A percentile compares a stretch with the other conserved stretches of the same genome.
Evolutionary conservation across 1,140 invertebrate genomes (phyloP).

Genomic region (Bacillus rossius): DNA sequence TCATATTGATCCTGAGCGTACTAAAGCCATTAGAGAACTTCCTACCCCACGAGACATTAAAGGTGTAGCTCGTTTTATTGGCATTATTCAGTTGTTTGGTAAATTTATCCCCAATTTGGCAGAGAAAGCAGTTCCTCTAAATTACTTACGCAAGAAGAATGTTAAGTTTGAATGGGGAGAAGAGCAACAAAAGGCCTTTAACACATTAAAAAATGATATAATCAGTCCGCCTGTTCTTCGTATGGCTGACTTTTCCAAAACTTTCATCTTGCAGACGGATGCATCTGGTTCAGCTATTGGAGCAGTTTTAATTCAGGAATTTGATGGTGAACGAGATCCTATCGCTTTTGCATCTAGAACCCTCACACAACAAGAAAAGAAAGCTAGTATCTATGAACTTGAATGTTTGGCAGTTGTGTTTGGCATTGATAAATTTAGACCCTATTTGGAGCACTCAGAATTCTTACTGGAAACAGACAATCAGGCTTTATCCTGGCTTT

Average conservation of each 20-base stretch:
- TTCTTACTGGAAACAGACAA: background rate
- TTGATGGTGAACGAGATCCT: conserved; percentile 22
- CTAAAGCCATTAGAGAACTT: too few relatives aligned
- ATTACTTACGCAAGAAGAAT: conserved; percentile 21
- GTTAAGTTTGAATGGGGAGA: conserved; percentile 29
- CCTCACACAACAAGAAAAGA: conserved; percentile 35
- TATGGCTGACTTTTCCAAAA: conserved; percentile 32
- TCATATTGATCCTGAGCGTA: too few relatives aligned
- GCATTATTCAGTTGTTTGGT: too few relatives aligned
- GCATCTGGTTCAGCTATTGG: conserved; percentile 33
- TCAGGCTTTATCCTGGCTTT: background rate
- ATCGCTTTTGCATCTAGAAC: conserved; percentile 35
- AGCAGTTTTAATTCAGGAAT: conserved; percentile 31
- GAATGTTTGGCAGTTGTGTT: conserved; percentile 42
- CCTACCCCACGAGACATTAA: too few relatives aligned
- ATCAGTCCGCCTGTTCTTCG: conserved; percentile 32
- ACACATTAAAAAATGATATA: conserved; percentile 27
- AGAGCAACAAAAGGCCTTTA: conserved; percentile 31
- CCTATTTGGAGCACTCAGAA: conserved; percentile 34
- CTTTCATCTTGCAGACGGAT: conserved; percentile 36
- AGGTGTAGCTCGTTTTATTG: too few relatives aligned
- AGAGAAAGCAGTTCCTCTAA: conserved; percentile 27
- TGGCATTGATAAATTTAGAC: conserved; percentile 40
- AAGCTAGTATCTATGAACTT: conserved; percentile 39
- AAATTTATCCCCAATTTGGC: conserved; percentile 30